These are phyloP conservation scores for Myanophis thanlyinensis DNA, from an alignment of 2,113 vertebrate genomes.

Conservation along the genomic window DNA sequence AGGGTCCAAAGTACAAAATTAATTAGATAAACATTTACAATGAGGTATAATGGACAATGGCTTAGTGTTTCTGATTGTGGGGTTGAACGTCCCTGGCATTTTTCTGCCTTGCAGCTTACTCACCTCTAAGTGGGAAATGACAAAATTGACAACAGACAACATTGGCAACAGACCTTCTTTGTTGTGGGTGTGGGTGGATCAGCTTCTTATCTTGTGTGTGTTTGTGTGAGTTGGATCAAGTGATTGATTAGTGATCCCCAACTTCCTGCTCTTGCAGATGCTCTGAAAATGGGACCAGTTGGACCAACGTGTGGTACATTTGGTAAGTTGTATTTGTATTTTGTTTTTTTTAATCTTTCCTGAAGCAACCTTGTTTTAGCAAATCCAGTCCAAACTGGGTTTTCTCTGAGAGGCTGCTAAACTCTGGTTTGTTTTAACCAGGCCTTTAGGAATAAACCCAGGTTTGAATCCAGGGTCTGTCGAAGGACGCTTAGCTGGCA, in stretches of 20 bases:
- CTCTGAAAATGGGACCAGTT: not conserved
- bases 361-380: not conserved
- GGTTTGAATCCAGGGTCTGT: not conserved
- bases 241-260: not conserved
- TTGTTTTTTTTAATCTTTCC: not conserved
- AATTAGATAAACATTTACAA: too few species aligned
- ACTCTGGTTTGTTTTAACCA: not conserved
- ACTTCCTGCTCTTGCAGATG: not conserved
- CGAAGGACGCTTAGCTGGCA: not conserved
- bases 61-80: too few species aligned
- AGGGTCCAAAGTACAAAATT: too few species aligned
- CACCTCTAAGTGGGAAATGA: not conserved
- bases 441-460: not conserved
- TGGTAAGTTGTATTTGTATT: not conserved
- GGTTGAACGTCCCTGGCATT: too few species aligned
- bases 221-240: not conserved
- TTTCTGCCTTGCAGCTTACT: not conserved
- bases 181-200: not conserved
- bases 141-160: too few species aligned
- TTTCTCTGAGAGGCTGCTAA: not conserved
- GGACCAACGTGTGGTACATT: not conserved
- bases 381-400: not conserved
- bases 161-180: not conserved
- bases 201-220: not conserved
- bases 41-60: too few species aligned